A percentile compares a stretch with the other conserved stretches of the same genome.
Evolutionary conservation across 2,888 invertebrate species (phyloP).

Genomic region (Octodonta nipae): DNA sequence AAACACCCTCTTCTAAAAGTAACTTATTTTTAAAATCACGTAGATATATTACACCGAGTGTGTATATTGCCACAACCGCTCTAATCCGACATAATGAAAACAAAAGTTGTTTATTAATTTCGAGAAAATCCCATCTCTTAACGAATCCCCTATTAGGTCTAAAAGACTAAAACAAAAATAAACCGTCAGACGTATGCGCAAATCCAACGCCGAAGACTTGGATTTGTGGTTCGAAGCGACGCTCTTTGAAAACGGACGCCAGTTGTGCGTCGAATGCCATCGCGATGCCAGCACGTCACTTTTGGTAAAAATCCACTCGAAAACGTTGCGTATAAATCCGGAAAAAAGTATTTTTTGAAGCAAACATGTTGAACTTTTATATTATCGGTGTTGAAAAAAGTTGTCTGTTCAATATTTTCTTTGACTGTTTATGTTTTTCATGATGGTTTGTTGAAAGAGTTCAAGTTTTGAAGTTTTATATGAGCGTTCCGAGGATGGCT

Average conservation of each 20-base stretch:
- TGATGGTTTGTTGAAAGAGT: neutral
- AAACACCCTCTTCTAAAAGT: no score
- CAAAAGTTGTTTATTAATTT: no score
- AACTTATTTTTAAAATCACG: no score
- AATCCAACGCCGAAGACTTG: no score
- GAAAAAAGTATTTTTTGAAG: neutral
- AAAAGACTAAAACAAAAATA: constrained; percentile 3
- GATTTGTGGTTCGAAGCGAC: no score
- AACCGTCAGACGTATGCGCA: constrained; percentile 8
- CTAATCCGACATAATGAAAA: no score
- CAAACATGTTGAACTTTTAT: neutral
- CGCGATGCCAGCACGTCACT: constrained; percentile 18
- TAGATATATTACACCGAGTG: no score
- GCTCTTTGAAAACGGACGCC: no score
- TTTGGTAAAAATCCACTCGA: constrained; percentile 9
- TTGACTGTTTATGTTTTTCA: neutral
- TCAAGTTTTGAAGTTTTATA: constrained; percentile 3
- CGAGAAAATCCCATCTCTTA: no score
- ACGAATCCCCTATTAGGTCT: no score
- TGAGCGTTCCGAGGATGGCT: constrained; percentile 15
- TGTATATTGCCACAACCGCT: no score
- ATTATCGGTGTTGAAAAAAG: neutral
- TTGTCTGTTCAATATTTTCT: neutral
- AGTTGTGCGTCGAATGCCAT: constrained; percentile 25
- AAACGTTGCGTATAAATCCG: constrained; percentile 4